Percentiles rank a stretch among this genome's conserved stretches.
Evolutionary conservation across 2,797 vertebrate genomes (phyloP).

Genomic region (Chiroxiphia lanceolata): DNA sequence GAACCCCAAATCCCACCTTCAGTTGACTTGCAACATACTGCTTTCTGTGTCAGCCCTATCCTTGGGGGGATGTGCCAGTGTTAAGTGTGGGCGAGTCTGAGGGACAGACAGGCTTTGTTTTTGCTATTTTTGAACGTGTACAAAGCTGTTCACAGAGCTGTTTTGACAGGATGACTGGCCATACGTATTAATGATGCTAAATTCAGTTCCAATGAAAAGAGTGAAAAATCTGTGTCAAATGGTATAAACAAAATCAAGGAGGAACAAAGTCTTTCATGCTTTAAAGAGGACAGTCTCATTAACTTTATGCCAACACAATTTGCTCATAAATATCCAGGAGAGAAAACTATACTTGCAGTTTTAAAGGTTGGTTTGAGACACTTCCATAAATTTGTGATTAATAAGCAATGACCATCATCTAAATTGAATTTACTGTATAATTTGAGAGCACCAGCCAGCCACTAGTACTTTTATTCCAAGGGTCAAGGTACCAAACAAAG

Average conservation of each 20-base stretch:
- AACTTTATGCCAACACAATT: neutral
- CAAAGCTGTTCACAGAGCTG: neutral
- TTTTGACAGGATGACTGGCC: neutral
- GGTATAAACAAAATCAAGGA: neutral
- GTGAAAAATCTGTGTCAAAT: neutral
- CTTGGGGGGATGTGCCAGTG: neutral
- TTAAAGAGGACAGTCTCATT: neutral
- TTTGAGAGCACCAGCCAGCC: neutral
- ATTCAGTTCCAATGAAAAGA: neutral
- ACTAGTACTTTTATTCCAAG: neutral
- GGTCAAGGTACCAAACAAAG: neutral
- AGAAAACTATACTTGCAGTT: neutral
- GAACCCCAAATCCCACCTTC: neutral
- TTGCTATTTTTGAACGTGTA: rapidly evolving
- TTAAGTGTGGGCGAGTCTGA: neutral
- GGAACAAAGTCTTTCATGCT: neutral
- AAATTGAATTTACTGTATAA: neutral
- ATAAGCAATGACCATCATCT: neutral
- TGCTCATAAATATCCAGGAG: neutral
- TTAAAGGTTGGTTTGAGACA: neutral
- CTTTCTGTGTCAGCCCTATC: neutral
- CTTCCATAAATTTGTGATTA: neutral
- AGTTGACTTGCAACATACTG: neutral
- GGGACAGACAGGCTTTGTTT: neutral
- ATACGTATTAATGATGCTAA: neutral